phyloP scores from a whole-genome alignment of 2,888 invertebrate genomes.

The Yponomeuta cagnagella region DNA sequence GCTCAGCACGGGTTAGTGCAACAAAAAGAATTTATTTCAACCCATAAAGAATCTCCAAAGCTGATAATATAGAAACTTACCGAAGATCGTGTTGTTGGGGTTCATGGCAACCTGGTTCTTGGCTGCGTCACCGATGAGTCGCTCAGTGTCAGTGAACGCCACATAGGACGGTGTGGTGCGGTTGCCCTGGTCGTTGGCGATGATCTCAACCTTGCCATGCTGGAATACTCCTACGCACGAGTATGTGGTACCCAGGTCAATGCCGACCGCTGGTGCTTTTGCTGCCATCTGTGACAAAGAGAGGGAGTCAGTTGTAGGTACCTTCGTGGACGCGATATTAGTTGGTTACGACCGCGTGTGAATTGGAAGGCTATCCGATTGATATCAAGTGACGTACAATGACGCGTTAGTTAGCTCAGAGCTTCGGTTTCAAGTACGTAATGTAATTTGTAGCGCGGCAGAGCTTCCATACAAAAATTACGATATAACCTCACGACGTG shows the following conservation, averaged over 20 bases:
- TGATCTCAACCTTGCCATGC: conserved; percentile 93
- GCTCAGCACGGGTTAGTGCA: too few species aligned
- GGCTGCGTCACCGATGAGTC: conserved; percentile 89
- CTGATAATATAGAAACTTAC: conserved; percentile 56
- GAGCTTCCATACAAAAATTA: too few species aligned
- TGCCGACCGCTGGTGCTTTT: conserved; percentile 93
- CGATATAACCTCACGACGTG: too few species aligned
- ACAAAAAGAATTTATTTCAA: too few species aligned
- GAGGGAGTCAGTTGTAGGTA: background rate
- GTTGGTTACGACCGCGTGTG: background rate
- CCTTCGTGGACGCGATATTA: background rate
- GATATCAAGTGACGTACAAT: too few species aligned
- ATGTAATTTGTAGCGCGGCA: too few species aligned
- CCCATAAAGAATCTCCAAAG: too few species aligned
- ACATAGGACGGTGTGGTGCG: conserved; percentile 91
- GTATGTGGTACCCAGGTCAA: conserved; percentile 97
- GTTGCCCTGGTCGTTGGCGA: conserved; percentile 94
- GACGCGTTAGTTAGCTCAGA: too few species aligned
- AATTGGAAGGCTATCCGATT: too few species aligned
- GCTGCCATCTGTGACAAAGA: conserved; percentile 70
- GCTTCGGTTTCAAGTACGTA: too few species aligned
- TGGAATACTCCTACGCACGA: conserved; percentile 96
- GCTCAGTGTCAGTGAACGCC: conserved; percentile 89
- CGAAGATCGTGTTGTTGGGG: conserved; percentile 91
- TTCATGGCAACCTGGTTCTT: conserved; percentile 92